Percentiles rank a stretch among this genome's conserved stretches.
Conservation (phyloP, 2,113 vertebrate genomes). For the Ranitomeya imitator region DNA sequence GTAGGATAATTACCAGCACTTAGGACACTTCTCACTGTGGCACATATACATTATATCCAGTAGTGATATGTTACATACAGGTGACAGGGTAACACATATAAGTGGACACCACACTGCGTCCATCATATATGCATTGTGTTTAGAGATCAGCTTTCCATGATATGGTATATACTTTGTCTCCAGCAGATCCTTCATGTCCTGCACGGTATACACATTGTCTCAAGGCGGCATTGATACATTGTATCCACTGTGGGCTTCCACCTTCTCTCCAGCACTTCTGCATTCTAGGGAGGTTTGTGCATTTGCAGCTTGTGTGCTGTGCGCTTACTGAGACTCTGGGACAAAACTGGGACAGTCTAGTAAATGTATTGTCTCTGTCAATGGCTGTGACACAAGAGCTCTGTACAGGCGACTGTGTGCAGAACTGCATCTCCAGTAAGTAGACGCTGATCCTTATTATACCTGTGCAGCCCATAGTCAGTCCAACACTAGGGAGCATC, state of each 20-base stretch:
- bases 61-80: no score
- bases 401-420: not conserved
- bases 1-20: no score
- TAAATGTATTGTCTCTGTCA: constrained; percentile 18
- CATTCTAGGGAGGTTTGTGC: not conserved
- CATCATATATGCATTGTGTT: no score
- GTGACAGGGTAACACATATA: no score
- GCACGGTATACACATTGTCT: not conserved
- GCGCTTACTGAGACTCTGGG: not conserved
- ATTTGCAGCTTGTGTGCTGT: not conserved
- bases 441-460: not conserved
- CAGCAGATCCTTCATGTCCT: not conserved
- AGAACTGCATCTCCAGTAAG: not conserved
- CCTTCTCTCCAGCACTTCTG: not conserved
- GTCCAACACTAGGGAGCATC: no score
- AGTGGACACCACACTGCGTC: no score
- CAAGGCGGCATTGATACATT: not conserved
- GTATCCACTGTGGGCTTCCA: not conserved
- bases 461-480: not conserved
- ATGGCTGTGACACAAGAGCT: not conserved
- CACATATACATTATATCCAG: not conserved
- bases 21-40: no score
- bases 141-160: no score
- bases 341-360: constrained; percentile 12
- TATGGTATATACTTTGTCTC: not conserved